Evolutionary conservation across 37 sponge, comb jelly and placozoan species (phyloP), one percentile per base, ranked within the genome.

Genomic region (Hexactinellida sp.): DNA sequence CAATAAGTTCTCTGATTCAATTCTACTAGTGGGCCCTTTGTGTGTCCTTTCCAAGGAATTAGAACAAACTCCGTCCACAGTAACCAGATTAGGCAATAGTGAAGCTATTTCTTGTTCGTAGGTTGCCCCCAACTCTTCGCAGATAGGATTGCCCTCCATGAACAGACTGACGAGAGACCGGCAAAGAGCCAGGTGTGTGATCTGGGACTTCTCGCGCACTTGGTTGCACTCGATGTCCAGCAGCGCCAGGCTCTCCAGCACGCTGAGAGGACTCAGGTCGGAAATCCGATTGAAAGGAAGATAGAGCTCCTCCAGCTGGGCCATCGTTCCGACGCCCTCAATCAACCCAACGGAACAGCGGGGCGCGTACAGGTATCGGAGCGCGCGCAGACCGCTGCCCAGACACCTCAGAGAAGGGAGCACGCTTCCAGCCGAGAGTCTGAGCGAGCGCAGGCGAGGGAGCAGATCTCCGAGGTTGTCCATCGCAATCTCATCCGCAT

Each of bases 121-220:
- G 13, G 25, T 63, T 7, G 3, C 30, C 76, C 76, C 76, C 25
- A 63, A 63, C 34, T 63, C 30, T 23, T 63, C 76, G 13, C 76
- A 63, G 34, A 63, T n/a, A 3, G 76, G 76, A n/a, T 63, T 63
- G 34, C 76, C 76, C 3, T 63, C 34, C 21, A 63, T n/a, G 34
- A 28, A 63, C 13, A 63, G 28, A n/a, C 19, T 25, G 13, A 23
- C 3, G 34, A 63, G 76, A 63, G 76, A 63, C 32, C 13, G 3
- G 34, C 76, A 63, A n/a, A 63, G 76, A 63, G 76, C 76, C 5
- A 63, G 76, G 13, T 63, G 76, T n/a, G 76, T 63, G 3, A 63
- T 23, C 34, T 63, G 76, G 28, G 1, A 3, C 76, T 10, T 10
- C 5, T 63, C 76, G 19, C 5, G 3, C 76, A 63, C 76, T 63